Evolutionary conservation across 2,113 vertebrate species (phyloP), one percentile per base, ranked within the genome.

Genomic region (Galeopterus variegatus): DNA sequence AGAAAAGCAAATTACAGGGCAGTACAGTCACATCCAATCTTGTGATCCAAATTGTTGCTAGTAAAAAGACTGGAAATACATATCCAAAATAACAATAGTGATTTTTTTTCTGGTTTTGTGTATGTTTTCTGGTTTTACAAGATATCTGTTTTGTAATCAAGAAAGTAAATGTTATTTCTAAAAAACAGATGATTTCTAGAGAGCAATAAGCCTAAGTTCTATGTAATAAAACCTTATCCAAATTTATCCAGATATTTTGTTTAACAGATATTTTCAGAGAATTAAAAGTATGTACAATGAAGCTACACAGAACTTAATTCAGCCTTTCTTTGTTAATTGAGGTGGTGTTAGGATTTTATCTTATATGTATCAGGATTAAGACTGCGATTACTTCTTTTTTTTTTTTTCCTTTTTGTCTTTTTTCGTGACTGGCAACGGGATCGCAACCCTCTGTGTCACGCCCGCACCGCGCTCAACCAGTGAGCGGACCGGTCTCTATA

Each of bases 141-240:
- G 79, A 41, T 94, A 70, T 85, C 8, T 41, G 41, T 48, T 88
- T 90, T 80, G 18, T 88, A 54, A 45, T 72, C 17, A 79, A 70
- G 88, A 87, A 79, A 64, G 65, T 36, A 94, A 70, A 48, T 85
- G 28, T 41, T 52, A 36, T 79, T 96, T 95, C 67, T 65, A 65
- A 90, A 87, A 64, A 67, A 31, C 12, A 80, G 18, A 14, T 85
- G 45, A 45, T 64, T 85, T 83, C 11, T 79, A 58, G 54, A 91
- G 28, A 91, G 64, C 36, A 65, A 3, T 6, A 91, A 50, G 33
- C 65, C n/a, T 31, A 79, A 58, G 15, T 97, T 87, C 45, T 69
- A 3, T 83, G n/a, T 52, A 73, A 73, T 80, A 28, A 94, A 88
- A 88, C 19, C 50, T 62, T 70, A 48, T 28, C 87, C 23, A 81